Evolutionary conservation across 2,888 invertebrate genomes (phyloP), one percentile per base, ranked within the genome.

Genomic region (Ellobium chinense): DNA sequence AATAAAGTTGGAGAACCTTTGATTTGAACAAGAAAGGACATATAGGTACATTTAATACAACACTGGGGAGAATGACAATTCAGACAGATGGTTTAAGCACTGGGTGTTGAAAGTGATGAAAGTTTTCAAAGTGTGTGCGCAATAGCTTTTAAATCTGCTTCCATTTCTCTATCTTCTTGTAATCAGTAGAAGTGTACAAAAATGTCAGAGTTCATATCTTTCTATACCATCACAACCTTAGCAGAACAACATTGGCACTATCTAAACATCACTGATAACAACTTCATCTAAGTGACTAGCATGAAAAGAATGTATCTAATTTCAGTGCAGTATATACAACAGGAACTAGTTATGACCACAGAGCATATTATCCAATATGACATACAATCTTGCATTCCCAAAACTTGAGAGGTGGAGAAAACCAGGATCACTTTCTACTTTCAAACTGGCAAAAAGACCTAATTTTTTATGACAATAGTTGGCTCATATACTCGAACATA

Each of bases 211-310:
- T n/a, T 66, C 37, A 36, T 37, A 9, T 37, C n/a, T 29, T 36
- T 4, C 5, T 14, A n/a, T 27, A 72, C 34, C 24, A n/a, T 72
- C 72, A 72, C 58, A 72, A 72, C 72, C 58, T 72, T 58, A 34
- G 24, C 36, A 65, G 21, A 65, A 46, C 18, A 46, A 46, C 46
- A 46, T 18, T 46, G 18, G 18, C 65, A 65, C 31, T 58, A n/a
- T 58, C 58, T 58, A 58, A 9, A 58, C 58, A 58, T 58, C 58
- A 58, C 18, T n/a, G n/a, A n/a, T n/a, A 58, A 58, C 58, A 58
- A n/a, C n/a, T n/a, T 58, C 58, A 18, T 24, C 58, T 46, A 46
- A 7, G 18, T 46, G 46, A 46, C 46, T 46, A 46, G 46, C 46
- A 46, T 18, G 7, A 46, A 7, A 46, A 7, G 18, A 18, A 12